Evolutionary conservation across 2,797 vertebrate genomes (phyloP), one percentile per base, ranked within the genome.

Genomic region (Myiotriccus ornatus): DNA sequence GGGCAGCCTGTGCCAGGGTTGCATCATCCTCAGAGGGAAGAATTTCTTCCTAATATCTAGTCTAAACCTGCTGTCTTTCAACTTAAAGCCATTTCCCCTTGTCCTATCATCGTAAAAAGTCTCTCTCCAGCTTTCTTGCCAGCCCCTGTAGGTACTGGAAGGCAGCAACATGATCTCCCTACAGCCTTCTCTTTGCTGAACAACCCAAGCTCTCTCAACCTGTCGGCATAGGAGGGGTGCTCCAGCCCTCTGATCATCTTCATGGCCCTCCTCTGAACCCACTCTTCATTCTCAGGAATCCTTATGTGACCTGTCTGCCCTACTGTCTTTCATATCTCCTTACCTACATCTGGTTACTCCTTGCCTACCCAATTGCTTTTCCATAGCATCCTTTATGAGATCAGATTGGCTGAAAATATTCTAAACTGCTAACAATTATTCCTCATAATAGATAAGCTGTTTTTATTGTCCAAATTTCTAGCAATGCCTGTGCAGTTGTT

Each of bases 181-280:
- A 4, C 44, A 56, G 21, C 49, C 28, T 46, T 75, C 47, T 55
- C 41, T 49, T 47, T 12, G 18, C n/a, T 46, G 37, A 56, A 34
- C 10, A 55, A 37, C 6, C 10, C 35, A 20, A 62, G 12, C 27
- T 44, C 0, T 0, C 21, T 27, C 18, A 63, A 50, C 18, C 14
- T 30, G 23, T n/a, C 14, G 37, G 44, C 23, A 44, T 1, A 46
- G 19, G n/a, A 73, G n/a, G 63, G 12, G 13, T 55, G 12, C 14
- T 62, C 13, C 25, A 18, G 34, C 6, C 15, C 22, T 50, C 30
- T 57, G 10, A 27, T 46, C 25, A 24, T 17, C 39, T 59, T 32
- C 2, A 2, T 2, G 7, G 21, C 28, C 17, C 35, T 62, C 0
- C 0, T 50, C 49, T 27, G 30, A 22, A 34, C 34, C 30, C 14